Percentiles rank a stretch among this genome's conserved stretches.
Conservation (phyloP, 2,797 vertebrate genomes). For the Cephalopachus bancanus region DNA sequence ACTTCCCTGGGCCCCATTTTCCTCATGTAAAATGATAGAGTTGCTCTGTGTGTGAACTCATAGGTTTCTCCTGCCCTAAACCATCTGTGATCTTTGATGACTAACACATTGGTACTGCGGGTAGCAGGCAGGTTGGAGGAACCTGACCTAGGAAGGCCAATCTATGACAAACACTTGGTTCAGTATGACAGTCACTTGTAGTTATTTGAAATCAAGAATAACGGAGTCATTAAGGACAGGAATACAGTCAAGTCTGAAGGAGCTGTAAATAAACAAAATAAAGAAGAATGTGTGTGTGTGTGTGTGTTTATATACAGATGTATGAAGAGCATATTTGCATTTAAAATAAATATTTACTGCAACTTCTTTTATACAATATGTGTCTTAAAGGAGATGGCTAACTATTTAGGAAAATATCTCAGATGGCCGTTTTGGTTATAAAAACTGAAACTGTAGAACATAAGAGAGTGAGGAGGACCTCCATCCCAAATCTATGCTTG, state of each 20-base stretch:
- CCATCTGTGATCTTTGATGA: background rate
- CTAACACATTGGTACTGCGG: background rate
- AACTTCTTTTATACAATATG: background rate
- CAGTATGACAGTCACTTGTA: background rate
- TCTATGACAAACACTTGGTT: background rate
- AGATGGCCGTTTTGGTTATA: background rate
- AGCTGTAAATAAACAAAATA: background rate
- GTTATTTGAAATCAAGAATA: constrained; percentile 39
- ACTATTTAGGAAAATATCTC: background rate
- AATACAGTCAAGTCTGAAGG: background rate
- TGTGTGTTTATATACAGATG: background rate
- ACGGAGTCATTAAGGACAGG: background rate
- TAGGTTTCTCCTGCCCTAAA: background rate
- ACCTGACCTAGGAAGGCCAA: background rate
- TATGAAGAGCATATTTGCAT: background rate
- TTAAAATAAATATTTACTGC: constrained; percentile 15
- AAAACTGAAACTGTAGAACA: background rate
- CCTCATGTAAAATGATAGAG: background rate
- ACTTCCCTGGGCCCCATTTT: background rate
- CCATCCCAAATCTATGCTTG: background rate
- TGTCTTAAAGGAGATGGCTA: background rate
- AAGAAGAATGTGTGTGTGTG: background rate
- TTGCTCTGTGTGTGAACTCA: background rate
- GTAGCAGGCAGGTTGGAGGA: background rate
- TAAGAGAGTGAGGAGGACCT: background rate